phyloP scores from a whole-genome alignment of 2,113 vertebrate species.

The Andinoacara biseriatus region DNA sequence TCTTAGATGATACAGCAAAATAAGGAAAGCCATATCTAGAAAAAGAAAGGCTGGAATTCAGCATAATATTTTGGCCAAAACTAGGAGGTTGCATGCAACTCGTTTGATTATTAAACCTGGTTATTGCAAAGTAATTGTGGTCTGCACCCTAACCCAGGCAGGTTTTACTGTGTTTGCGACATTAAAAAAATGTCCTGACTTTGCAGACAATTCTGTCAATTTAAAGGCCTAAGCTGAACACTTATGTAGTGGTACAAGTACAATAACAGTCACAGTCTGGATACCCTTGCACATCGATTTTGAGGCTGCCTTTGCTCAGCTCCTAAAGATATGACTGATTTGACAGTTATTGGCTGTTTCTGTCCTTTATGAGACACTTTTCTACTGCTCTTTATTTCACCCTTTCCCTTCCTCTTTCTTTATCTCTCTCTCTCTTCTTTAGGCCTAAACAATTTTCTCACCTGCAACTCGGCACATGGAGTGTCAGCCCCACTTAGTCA shows the following conservation, averaged over 20 bases:
- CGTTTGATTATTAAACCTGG: background rate
- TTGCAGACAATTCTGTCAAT: conserved; percentile 5
- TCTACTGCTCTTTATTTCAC: background rate
- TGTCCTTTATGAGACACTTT: conserved; percentile 50
- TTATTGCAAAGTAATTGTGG: conserved; percentile 23
- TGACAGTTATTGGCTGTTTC: conserved; percentile 49
- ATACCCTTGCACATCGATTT: background rate
- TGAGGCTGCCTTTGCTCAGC: conserved; percentile 32
- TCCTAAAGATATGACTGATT: conserved; percentile 44
- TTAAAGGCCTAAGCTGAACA: background rate
- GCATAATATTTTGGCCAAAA: conserved; percentile 10
- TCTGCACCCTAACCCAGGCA: conserved; percentile 1
- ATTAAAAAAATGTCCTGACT: conserved; percentile 17
- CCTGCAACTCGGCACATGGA: conserved; percentile 29
- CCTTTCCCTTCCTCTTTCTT: background rate
- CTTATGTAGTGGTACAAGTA: background rate
- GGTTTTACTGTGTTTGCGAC: conserved; percentile 11
- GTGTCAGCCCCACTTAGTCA: conserved; percentile 45
- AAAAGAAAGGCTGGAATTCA: conserved; percentile 1
- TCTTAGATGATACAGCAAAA: conserved; percentile 7
- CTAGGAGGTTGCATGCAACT: background rate
- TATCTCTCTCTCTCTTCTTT: conserved; percentile 10
- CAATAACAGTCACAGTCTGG: background rate
- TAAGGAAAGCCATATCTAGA: background rate
- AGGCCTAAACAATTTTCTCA: conserved; percentile 45